Base-by-base conservation (phyloP, 2,113 vertebrate genomes). In the Phrynosoma blainvillii region DNA sequence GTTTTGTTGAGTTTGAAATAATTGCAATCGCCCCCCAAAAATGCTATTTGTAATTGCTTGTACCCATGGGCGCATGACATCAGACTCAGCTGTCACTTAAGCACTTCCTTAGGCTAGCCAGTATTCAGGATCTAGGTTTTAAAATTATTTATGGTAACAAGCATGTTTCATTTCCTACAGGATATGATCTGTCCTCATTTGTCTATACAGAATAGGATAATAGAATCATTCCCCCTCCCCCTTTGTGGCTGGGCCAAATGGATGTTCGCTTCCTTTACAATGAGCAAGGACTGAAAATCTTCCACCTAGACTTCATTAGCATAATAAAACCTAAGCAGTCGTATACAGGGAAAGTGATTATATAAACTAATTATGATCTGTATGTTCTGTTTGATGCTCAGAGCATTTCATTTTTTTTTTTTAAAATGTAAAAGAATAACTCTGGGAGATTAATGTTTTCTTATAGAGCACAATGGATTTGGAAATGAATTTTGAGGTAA, bases 271-370 rank as follows among this genome's bases (percentile, higher is more conserved):
- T 90, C 66, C 47, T 90, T 85, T 54, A 65, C 42, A 40, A 12
- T 7, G 9, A 81, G 0, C 6, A 85, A 82, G 68, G n/a, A 74
- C 77, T 89, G n/a, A 76, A 91, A 89, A 47, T 82, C 18, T 89
- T 93, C 87, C 73, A 54, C 42, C 36, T 42, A 89, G 36, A 32
- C 1, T 0, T 90, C 89, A n/a, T 84, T 92, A 92, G 79, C 27
- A 76, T 79, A 25, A 89, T 84, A 90, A 88, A 86, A 56, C 9
- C 52, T 21, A 84, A 82, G 23, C 32, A 86, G 68, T 40, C 42
- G 82, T 90, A 71, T 76, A 40, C 62, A 87, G 40, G 56, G 27
- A 7, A 90, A 42, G 9, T 52, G 80, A 42, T 83, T 83, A 12
- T 36, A 23, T 84, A 89, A 94, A 88, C 11, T 52, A 68, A 83